A percentile compares a stretch with the other conserved stretches of the same genome.
Conservation (phyloP, 2,113 vertebrate genomes). For the Xyliphius kryptos region DNA sequence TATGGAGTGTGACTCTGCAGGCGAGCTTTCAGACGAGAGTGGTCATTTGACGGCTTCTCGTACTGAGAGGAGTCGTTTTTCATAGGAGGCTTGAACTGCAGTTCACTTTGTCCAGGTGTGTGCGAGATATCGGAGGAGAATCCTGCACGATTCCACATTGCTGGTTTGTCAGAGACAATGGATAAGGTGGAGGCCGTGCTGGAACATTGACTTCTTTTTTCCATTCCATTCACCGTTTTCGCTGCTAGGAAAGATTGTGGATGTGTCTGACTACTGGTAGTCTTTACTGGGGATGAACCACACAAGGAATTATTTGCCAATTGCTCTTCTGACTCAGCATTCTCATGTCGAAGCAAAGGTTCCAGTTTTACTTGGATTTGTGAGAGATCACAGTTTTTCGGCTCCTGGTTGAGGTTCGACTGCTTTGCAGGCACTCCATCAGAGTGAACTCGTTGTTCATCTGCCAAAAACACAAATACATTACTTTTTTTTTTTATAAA, state of each 20-base stretch:
- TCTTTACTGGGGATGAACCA: not conserved
- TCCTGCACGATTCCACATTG: no score
- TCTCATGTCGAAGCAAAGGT: not conserved
- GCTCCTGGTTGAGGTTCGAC: not conserved
- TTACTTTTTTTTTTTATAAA: no score
- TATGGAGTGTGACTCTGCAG: not conserved
- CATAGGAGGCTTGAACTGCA: not conserved
- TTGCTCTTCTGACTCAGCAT: constrained; percentile 12
- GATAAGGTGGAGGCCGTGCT: not conserved
- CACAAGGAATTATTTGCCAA: not conserved
- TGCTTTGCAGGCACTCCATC: constrained; percentile 2
- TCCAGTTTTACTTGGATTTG: constrained; percentile 25
- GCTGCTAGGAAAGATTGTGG: not conserved
- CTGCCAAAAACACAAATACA: constrained; percentile 1
- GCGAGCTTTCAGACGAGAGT: not conserved
- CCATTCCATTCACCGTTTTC: not conserved
- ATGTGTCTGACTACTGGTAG: no score
- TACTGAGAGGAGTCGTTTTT: no score
- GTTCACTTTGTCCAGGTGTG: not conserved
- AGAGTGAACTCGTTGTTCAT: not conserved
- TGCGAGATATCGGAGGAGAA: not conserved
- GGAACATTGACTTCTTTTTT: not conserved
- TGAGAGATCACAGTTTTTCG: not conserved
- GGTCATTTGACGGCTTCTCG: not conserved
- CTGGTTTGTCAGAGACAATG: no score